A percentile compares a stretch with the other conserved stretches of the same genome.
These are phyloP conservation scores for Microplitis demolitor DNA, from an alignment of 1,140 invertebrate genomes.

Conservation along the genomic window DNA sequence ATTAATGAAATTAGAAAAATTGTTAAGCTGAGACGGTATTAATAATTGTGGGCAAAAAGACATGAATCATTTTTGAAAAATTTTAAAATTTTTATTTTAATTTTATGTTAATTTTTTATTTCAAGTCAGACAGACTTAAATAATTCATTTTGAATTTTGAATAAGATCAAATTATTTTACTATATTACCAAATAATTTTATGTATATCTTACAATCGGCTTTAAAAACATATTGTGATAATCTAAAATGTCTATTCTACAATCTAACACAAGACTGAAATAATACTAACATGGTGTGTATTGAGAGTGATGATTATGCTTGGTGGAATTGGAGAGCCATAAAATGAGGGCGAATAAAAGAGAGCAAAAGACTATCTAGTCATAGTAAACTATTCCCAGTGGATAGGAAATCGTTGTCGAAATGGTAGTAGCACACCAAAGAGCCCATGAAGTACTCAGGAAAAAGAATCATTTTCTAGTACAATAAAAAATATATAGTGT, in stretches of 20 bases:
- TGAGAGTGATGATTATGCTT: conserved; percentile 12
- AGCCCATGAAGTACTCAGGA: neutral
- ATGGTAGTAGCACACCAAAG: conserved; percentile 1
- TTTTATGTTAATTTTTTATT: too few relatives aligned
- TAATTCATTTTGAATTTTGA: too few relatives aligned
- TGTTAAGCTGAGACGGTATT: neutral
- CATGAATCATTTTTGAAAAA: too few relatives aligned
- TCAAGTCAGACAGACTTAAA: too few relatives aligned
- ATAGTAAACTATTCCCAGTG: conserved; percentile 19
- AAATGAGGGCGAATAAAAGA: conserved; percentile 21
- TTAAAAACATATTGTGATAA: too few relatives aligned
- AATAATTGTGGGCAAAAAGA: too few relatives aligned
- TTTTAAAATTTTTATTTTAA: too few relatives aligned
- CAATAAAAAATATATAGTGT: neutral
- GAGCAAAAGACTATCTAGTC: neutral
- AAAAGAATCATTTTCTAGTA: neutral
- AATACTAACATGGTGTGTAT: neutral
- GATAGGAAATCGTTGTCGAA: conserved; percentile 19
- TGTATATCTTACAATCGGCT: too few relatives aligned
- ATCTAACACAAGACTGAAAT: neutral
- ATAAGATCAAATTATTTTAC: too few relatives aligned
- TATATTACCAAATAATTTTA: too few relatives aligned
- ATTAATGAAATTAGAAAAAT: neutral
- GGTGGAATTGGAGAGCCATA: conserved; percentile 20
- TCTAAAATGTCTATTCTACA: neutral